Base-by-base conservation (phyloP, 2,888 invertebrate species). In the Gari tellinella region DNA sequence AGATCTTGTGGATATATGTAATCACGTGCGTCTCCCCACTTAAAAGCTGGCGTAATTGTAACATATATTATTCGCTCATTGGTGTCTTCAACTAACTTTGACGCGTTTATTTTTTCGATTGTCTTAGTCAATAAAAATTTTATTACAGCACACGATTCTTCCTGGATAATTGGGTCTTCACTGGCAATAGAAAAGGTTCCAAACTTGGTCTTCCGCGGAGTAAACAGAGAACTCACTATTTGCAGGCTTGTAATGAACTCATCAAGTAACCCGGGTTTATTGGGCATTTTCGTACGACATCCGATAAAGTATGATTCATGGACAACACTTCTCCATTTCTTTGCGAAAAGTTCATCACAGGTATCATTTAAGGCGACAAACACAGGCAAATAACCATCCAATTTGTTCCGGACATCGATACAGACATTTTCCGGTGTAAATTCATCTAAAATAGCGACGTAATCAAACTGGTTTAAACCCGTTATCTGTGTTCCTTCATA, bases 31-130 rank as follows among this genome's bases (percentile, higher is more conserved):
- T 66, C 25, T 14, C n/a, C 21, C 45, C 48, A 45, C 17, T 51
- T 48, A 7, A 72, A 65, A 2, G 65, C 65, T 15, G 61, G 72
- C 37, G 61, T 72, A 2, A 72, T 38, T 23, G 55, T 65, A 14
- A 72, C 61, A 26, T 31, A 31, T 21, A 72, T 41, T 0, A 23
- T 23, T 19, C 65, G 53, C 10, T 45, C 26, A 19, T 58, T 61
- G 15, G 37, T 45, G 23, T 49, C 48, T 26, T 72, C 61, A 38
- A 62, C 43, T 45, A 38, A 23, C 37, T 56, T 46, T 43, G 55
- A 41, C 21, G 43, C 37, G 26, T 43, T 38, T 21, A 53, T 17
- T n/a, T 43, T 19, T 31, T 46, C 19, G 40, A 53, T 51, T 2
- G 41, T 31, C 25, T 51, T 38, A 1, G 51, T 66, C 31, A 51